Percentiles rank a stretch among this genome's conserved stretches.
phyloP scores from a whole-genome alignment of 1,140 invertebrate genomes.

The Saccostrea glomerata region DNA sequence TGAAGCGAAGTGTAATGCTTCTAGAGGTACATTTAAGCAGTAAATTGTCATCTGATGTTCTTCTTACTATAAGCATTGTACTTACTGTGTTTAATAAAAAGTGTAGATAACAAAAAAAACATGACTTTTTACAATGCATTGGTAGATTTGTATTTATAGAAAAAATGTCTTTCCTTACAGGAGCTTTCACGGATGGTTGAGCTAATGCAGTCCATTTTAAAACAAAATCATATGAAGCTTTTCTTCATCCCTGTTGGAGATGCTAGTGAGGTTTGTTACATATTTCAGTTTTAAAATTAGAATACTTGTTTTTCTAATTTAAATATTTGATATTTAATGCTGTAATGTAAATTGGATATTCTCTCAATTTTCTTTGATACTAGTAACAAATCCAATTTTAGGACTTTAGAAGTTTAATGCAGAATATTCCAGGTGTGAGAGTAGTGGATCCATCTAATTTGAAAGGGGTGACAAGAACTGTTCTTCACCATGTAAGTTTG shows the following conservation, averaged over 20 bases:
- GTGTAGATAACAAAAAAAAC: too few species aligned
- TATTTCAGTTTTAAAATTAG: not conserved
- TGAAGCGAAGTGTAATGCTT: not conserved
- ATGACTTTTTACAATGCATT: not conserved
- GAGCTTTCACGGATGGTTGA: not conserved
- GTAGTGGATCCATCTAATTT: not conserved
- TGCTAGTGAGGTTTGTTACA: not conserved
- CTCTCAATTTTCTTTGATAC: too few species aligned
- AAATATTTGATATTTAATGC: too few species aligned
- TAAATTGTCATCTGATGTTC: not conserved
- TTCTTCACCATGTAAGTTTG: not conserved
- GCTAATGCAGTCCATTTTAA: not conserved
- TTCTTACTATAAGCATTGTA: too few species aligned
- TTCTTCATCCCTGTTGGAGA: conserved; percentile 4
- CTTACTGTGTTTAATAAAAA: too few species aligned
- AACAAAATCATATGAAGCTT: not conserved
- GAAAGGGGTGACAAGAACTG: not conserved
- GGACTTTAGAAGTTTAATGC: not conserved
- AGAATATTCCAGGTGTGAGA: not conserved
- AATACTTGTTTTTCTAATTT: too few species aligned
- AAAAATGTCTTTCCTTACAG: not conserved
- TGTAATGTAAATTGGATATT: too few species aligned
- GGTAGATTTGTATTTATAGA: not conserved
- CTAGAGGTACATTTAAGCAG: not conserved
- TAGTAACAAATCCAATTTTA: not conserved